Evolutionary conservation across 2,797 vertebrate genomes (phyloP).

Genomic region (Diplodus puntazzo): DNA sequence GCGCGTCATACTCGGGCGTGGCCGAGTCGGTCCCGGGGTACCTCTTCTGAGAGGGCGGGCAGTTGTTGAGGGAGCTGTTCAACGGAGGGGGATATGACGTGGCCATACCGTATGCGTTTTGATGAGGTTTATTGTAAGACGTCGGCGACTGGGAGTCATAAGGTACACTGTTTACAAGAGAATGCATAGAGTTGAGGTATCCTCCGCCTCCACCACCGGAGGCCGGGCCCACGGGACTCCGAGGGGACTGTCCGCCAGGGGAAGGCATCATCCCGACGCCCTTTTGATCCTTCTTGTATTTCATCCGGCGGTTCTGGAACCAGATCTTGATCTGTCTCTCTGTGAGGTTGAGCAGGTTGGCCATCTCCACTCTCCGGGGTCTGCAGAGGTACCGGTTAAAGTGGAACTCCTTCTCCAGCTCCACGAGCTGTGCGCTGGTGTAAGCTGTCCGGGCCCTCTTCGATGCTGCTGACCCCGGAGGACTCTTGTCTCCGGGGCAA

Average conservation of each 20-base stretch:
- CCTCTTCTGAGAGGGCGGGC: constrained; percentile 94
- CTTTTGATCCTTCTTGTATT: constrained; percentile 99
- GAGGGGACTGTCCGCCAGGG: constrained; percentile 95
- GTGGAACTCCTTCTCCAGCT: constrained; percentile 99
- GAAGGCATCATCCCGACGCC: constrained; percentile 97
- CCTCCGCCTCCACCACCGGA: constrained; percentile 84
- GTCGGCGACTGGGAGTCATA: constrained; percentile 96
- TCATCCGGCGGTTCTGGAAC: constrained; percentile 99
- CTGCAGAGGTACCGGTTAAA: constrained; percentile 99
- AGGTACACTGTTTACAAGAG: constrained; percentile 95
- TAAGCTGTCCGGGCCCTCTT: constrained; percentile 98
- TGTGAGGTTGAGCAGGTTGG: constrained; percentile 97
- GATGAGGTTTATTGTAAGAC: constrained; percentile 94
- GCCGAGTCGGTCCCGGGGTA: constrained; percentile 92
- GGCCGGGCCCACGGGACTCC: constrained; percentile 90
- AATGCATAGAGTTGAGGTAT: constrained; percentile 98
- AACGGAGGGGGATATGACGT: constrained; percentile 92
- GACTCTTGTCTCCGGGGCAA: constrained; percentile 97
- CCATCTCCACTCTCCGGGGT: constrained; percentile 97
- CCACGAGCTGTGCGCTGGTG: constrained; percentile 98
- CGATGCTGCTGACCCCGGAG: constrained; percentile 93
- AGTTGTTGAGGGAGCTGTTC: constrained; percentile 92
- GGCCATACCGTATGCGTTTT: constrained; percentile 92
- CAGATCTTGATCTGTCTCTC: constrained; percentile 99
- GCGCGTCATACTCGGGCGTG: constrained; percentile 94